phyloP scores from a whole-genome alignment of 2,113 vertebrate species.

The Perca fluviatilis region DNA sequence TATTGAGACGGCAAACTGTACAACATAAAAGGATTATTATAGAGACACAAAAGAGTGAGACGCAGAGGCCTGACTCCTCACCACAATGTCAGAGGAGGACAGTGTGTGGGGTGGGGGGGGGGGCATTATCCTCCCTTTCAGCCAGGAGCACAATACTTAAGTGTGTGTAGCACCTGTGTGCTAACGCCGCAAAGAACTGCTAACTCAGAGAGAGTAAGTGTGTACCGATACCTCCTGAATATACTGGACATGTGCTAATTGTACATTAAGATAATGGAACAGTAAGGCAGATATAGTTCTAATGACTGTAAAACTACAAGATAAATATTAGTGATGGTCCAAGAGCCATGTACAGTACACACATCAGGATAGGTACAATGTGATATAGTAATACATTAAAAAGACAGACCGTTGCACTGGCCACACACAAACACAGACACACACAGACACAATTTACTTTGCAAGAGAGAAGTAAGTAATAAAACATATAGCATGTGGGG shows the following conservation, averaged over 20 bases:
- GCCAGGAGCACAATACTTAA: constrained; percentile 29
- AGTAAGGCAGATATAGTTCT: background rate
- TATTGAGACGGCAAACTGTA: constrained; percentile 70
- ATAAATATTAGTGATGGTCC: background rate
- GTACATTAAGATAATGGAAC: background rate
- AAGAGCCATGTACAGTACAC: background rate
- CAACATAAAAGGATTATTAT: constrained; percentile 62
- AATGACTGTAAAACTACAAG: too few species aligned
- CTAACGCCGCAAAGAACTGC: constrained; percentile 21
- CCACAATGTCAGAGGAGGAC: constrained; percentile 15
- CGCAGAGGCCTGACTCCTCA: constrained; percentile 52
- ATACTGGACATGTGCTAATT: background rate
- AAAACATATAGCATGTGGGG: too few species aligned
- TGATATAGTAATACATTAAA: too few species aligned
- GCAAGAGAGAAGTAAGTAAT: too few species aligned
- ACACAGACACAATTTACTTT: too few species aligned
- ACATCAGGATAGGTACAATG: too few species aligned
- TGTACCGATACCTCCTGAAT: background rate
- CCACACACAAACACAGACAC: too few species aligned
- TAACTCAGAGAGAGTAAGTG: background rate
- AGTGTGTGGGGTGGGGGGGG: background rate
- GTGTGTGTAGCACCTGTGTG: constrained; percentile 43
- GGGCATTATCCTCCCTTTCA: constrained; percentile 50
- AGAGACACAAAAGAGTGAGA: constrained; percentile 50
- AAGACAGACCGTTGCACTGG: too few species aligned